Conservation (phyloP, 2,888 invertebrate genomes). For the Trissolcus japonicus region DNA sequence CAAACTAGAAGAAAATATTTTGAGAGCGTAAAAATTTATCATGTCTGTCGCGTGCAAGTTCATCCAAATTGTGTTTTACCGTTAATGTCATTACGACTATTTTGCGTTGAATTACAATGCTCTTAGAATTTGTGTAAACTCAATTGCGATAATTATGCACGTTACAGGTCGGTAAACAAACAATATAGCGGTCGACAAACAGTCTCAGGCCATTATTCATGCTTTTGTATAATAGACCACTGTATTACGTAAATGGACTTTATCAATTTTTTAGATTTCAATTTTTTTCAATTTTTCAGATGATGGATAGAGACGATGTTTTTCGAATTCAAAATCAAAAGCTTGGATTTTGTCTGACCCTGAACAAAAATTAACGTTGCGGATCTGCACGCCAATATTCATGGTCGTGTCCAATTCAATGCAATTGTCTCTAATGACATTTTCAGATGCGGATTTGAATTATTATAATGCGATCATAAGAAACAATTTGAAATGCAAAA, state of each 20-base stretch:
- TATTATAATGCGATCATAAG: constrained; percentile 16
- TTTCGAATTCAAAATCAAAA: constrained; percentile 7
- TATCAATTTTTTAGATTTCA: not conserved
- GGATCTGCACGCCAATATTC: constrained; percentile 39
- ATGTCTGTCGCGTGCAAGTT: constrained; percentile 5
- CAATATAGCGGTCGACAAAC: not conserved
- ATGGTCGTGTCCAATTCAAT: constrained; percentile 47
- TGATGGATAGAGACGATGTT: not conserved
- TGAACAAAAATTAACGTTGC: constrained; percentile 50
- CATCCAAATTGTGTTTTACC: constrained; percentile 17
- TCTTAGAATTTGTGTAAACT: constrained; percentile 9
- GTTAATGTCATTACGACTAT: constrained; percentile 18
- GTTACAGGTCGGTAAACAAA: constrained; percentile 2
- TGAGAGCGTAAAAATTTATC: not conserved
- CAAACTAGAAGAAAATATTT: too few species aligned
- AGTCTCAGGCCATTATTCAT: not conserved
- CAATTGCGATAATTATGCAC: constrained; percentile 14
- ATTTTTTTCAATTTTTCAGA: not conserved
- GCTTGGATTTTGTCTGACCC: constrained; percentile 24
- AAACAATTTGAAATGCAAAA: not conserved
- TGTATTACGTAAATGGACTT: too few species aligned
- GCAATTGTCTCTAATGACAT: constrained; percentile 26
- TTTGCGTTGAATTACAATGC: constrained; percentile 8
- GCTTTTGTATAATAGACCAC: too few species aligned
- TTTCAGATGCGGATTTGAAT: constrained; percentile 28